phyloP scores from a whole-genome alignment of 2,113 vertebrate genomes.

The Nothobranchius kuhntae region DNA sequence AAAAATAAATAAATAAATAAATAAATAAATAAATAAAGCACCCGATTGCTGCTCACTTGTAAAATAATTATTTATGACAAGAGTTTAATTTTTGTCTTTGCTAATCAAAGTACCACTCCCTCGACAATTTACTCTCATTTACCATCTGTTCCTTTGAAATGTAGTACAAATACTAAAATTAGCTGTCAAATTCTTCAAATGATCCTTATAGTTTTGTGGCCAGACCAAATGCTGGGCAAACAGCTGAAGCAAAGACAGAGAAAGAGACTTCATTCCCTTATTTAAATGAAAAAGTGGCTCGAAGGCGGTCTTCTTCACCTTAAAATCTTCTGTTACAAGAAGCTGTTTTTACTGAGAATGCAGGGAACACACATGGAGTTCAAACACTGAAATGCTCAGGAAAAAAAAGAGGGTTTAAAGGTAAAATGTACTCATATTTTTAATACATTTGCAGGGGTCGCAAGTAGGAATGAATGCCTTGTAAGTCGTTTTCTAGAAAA shows the following conservation, averaged over 20 bases:
- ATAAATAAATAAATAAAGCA: background rate
- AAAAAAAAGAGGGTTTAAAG: background rate
- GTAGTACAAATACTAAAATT: slow-evolving; percentile 95
- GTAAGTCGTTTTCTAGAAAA: too few relatives aligned
- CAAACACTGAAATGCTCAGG: slow-evolving; percentile 23
- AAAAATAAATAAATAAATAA: too few relatives aligned
- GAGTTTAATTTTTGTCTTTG: slow-evolving; percentile 37
- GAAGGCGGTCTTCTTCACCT: slow-evolving; percentile 8
- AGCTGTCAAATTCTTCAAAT: slow-evolving; percentile 77
- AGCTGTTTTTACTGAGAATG: slow-evolving; percentile 1
- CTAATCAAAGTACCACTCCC: slow-evolving; percentile 49
- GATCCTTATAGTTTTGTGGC: slow-evolving; percentile 83
- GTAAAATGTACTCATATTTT: too few relatives aligned
- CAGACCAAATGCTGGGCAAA: slow-evolving; percentile 90
- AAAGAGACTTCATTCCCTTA: slow-evolving; percentile 85
- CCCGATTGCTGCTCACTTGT: slow-evolving; percentile 3
- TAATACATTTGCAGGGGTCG: too few relatives aligned
- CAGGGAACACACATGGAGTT: slow-evolving; percentile 5
- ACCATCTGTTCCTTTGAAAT: slow-evolving; percentile 86
- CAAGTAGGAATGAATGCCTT: too few relatives aligned
- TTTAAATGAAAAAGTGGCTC: slow-evolving; percentile 83
- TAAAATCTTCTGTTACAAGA: slow-evolving; percentile 20
- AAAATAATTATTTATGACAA: slow-evolving; percentile 8
- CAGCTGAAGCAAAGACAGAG: slow-evolving; percentile 80
- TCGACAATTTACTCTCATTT: slow-evolving; percentile 81